A percentile compares a stretch with the other conserved stretches of the same genome.
These are phyloP conservation scores for Slavum lentiscoides DNA, from an alignment of 2,888 invertebrate genomes.

Conservation along the genomic window DNA sequence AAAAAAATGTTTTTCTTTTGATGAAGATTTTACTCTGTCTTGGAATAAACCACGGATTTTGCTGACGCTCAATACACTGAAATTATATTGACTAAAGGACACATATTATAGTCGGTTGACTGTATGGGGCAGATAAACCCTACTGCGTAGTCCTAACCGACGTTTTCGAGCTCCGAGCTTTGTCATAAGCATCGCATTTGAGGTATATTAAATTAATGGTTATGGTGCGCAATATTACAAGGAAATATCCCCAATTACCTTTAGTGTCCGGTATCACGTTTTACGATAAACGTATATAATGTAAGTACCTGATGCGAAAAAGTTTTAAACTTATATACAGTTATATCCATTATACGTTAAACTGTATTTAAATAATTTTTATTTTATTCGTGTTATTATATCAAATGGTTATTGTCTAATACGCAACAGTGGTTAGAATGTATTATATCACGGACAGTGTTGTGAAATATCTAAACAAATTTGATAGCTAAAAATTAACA, in stretches of 20 bases:
- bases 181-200: constrained; percentile 1
- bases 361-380: too few relatives aligned
- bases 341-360: too few relatives aligned
- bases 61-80: constrained; percentile 8
- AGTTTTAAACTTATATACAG: too few relatives aligned
- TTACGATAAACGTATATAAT: neutral
- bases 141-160: neutral
- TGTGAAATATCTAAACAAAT: too few relatives aligned
- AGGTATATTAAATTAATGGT: constrained; percentile 27
- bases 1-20: neutral
- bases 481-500: too few relatives aligned
- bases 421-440: too few relatives aligned
- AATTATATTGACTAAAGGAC: constrained; percentile 9
- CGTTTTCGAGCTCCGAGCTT: neutral
- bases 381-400: too few relatives aligned
- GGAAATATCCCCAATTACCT: constrained; percentile 26
- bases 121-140: constrained; percentile 2
- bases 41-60: neutral
- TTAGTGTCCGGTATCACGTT: neutral
- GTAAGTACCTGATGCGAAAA: neutral
- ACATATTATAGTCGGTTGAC: constrained; percentile 1
- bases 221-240: constrained; percentile 20
- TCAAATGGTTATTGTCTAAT: too few relatives aligned
- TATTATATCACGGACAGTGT: too few relatives aligned
- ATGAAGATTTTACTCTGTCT: neutral